Evolutionary conservation across 2,797 vertebrate genomes (phyloP), one percentile per base, ranked within the genome.

Genomic region (Anas capensis): DNA sequence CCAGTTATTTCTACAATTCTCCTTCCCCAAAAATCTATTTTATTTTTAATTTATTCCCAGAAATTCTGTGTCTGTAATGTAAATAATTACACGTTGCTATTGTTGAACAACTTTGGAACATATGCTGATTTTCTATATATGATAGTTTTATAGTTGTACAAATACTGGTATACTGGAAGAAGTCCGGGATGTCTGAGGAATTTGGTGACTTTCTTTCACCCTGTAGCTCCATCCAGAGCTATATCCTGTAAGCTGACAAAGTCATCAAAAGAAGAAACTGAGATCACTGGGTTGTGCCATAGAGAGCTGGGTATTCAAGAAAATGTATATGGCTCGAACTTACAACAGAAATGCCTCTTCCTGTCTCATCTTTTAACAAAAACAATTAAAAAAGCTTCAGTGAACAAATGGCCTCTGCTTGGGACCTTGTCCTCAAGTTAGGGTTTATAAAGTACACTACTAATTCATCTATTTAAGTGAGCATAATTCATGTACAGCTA

Each of bases 1-100:
- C 69, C 69, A 92, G 38, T 90, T 96, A 97, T 90, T 93, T 88
- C 79, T 88, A 60, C 90, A 92, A 83, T 95, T 96, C 95, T 49
- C 81, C 75, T 89, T 92, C 61, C 62, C 70, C 62, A 81, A 68
- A 96, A 95, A 85, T 86, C 72, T 62, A 26, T 70, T 34, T 72
- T 11, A 3, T 44, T 56, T 70, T 44, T 44, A 44, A 65, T 54
- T 72, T 17, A 8, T 54, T 82, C 17, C 23, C 62, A 76, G 69
- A 84, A 86, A 83, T 68, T 75, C 69, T 85, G 75, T 90, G 85
- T 66, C 54, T 71, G 33, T 66, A 87, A 70, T 72, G 80, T 81
- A 94, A 95, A 92, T 93, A 91, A 96, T 96, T 95, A 73, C 54
- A 78, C 51, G 68, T 72, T 53, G 79, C 86, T 83, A 51, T 85